Evolutionary conservation across 2,113 vertebrate species (phyloP).

Genomic region (Muntiacus muntjak): DNA sequence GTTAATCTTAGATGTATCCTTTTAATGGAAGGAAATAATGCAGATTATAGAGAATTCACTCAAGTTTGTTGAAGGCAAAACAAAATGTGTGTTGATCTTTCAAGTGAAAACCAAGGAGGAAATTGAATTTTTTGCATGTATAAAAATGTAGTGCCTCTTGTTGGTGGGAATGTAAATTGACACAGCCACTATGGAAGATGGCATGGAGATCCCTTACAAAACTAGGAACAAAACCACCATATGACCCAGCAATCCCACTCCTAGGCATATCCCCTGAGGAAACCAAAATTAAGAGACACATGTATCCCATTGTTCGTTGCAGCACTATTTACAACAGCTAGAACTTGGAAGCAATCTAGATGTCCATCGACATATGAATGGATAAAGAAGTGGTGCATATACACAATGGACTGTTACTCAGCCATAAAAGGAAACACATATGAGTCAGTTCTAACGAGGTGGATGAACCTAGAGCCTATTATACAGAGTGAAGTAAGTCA

Average conservation of each 20-base stretch:
- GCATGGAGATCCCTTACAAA: background rate
- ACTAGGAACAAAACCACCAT: background rate
- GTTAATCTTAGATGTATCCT: conserved; percentile 3
- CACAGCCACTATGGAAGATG: background rate
- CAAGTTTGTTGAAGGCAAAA: conserved; percentile 38
- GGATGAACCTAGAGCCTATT: background rate
- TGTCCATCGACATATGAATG: background rate
- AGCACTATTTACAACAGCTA: background rate
- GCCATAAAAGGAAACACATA: background rate
- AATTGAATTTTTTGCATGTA: conserved; percentile 24
- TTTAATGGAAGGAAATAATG: conserved; percentile 55
- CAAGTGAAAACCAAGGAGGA: conserved; percentile 43
- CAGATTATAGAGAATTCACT: conserved; percentile 12
- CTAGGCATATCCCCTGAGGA: background rate
- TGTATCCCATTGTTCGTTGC: background rate
- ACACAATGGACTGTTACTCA: background rate
- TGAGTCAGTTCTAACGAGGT: background rate
- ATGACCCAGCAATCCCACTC: background rate
- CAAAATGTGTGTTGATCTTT: conserved; percentile 48
- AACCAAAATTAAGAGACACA: background rate
- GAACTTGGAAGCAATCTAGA: background rate
- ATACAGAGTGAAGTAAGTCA: background rate
- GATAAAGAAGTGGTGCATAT: background rate
- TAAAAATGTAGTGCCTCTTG: background rate
- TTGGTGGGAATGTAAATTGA: background rate